phyloP scores from a whole-genome alignment of 2,113 vertebrate species.

The Carassius auratus region DNA sequence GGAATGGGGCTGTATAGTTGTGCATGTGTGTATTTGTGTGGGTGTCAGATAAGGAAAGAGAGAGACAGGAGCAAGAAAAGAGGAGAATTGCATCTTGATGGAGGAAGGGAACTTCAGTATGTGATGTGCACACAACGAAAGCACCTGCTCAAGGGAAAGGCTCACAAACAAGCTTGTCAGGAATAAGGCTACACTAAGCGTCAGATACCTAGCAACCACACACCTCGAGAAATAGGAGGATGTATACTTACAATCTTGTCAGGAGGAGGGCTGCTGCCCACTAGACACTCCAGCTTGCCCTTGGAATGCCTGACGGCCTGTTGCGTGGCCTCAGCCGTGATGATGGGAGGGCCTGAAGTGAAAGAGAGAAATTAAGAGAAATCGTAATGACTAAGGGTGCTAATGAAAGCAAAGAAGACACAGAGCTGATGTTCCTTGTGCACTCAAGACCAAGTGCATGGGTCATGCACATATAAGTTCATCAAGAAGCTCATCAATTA shows the following conservation, averaged over 20 bases:
- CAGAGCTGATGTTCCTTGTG: not conserved
- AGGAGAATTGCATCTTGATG: slow-evolving; percentile 1
- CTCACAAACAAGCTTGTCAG: slow-evolving; percentile 43
- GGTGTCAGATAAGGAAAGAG: slow-evolving; percentile 18
- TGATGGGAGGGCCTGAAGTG: slow-evolving; percentile 83
- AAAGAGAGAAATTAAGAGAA: not conserved
- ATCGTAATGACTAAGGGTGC: not conserved
- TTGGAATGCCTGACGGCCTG: slow-evolving; percentile 83
- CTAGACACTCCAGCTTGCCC: slow-evolving; percentile 85
- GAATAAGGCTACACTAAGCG: slow-evolving; percentile 8
- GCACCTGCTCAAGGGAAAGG: not conserved
- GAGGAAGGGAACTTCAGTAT: not conserved
- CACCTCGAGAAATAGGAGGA: not conserved
- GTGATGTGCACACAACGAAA: slow-evolving; percentile 28
- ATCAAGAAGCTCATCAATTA: not conserved
- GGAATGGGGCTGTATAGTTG: not conserved
- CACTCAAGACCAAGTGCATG: not conserved
- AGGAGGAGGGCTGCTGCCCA: slow-evolving; percentile 83
- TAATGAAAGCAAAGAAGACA: slow-evolving; percentile 9
- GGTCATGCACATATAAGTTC: not conserved
- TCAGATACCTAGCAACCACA: slow-evolving; percentile 28
- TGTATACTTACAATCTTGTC: slow-evolving; percentile 85
- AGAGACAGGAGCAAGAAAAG: slow-evolving; percentile 7
- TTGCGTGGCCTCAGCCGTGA: slow-evolving; percentile 80
- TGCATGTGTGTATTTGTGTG: slow-evolving; percentile 26